Evolutionary conservation across 2,888 invertebrate genomes (phyloP).

Genomic region (Heliconius ethilla): DNA sequence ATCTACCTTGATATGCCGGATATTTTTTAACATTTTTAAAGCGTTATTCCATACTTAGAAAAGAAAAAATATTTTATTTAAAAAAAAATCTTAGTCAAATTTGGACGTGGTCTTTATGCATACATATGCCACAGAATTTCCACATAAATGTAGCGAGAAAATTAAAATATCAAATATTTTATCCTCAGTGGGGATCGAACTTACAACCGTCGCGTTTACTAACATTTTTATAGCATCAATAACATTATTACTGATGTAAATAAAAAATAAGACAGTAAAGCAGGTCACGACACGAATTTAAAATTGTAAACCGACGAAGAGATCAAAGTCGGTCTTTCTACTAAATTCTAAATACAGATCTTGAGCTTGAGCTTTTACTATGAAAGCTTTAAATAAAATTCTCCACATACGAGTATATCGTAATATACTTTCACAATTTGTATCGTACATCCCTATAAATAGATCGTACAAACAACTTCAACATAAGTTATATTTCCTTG

Average conservation of each 20-base stretch:
- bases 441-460: conserved; percentile 14
- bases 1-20: no score
- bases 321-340: neutral
- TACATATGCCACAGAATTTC: no score
- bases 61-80: no score
- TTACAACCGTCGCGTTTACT: no score
- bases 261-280: neutral
- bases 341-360: neutral
- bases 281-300: neutral
- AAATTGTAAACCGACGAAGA: neutral
- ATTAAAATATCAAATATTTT: no score
- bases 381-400: conserved; percentile 17
- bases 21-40: no score
- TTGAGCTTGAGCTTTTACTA: conserved; percentile 8
- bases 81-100: no score
- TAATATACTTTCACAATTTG: conserved; percentile 7
- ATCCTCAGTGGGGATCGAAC: no score
- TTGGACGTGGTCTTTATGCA: no score
- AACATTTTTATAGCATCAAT: neutral
- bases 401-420: conserved; percentile 5
- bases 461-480: conserved; percentile 18
- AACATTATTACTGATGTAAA: neutral
- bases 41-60: no score
- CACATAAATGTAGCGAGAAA: no score
- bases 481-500: conserved; percentile 22